phyloP scores from a whole-genome alignment of 2,888 invertebrate genomes.

The Cabera pusaria region DNA sequence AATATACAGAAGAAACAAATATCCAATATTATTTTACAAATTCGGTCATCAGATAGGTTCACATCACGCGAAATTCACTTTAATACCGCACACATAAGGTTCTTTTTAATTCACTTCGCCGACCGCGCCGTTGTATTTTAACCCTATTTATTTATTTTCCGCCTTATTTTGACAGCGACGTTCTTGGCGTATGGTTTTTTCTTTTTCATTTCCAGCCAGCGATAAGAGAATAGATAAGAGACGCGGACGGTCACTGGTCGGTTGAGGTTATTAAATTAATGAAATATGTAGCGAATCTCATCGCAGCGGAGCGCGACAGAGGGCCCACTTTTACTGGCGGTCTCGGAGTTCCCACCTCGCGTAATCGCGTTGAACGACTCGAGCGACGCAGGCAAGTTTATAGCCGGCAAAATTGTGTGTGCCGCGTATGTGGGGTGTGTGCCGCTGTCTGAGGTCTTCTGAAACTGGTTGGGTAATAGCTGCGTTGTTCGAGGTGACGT shows the following conservation, averaged over 20 bases:
- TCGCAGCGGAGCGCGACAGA: slow-evolving; percentile 45
- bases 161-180: slow-evolving; percentile 69
- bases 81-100: slow-evolving; percentile 53
- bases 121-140: slow-evolving; percentile 60
- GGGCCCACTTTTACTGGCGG: slow-evolving; percentile 69
- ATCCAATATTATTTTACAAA: slow-evolving; percentile 38
- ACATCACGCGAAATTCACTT: slow-evolving; percentile 52
- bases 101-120: slow-evolving; percentile 48
- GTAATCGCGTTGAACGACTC: slow-evolving; percentile 78
- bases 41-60: slow-evolving; percentile 46
- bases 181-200: slow-evolving; percentile 41
- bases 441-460: slow-evolving; percentile 39
- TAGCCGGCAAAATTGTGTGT: slow-evolving; percentile 46
- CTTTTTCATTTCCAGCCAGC: slow-evolving; percentile 37
- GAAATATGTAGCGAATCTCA: slow-evolving; percentile 49
- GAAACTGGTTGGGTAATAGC: slow-evolving; percentile 61
- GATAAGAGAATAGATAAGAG: slow-evolving; percentile 15
- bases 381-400: slow-evolving; percentile 74
- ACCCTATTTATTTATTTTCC: slow-evolving; percentile 80
- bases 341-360: slow-evolving; percentile 71
- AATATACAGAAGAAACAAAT: slow-evolving; percentile 49
- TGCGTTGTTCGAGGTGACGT: slow-evolving; percentile 81
- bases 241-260: slow-evolving; percentile 25
- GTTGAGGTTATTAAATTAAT: slow-evolving; percentile 38
- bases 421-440: slow-evolving; percentile 25